A percentile compares a stretch with the other conserved stretches of the same genome.
Evolutionary conservation across 2,797 vertebrate species (phyloP).

Genomic region (Ataeniobius toweri): DNA sequence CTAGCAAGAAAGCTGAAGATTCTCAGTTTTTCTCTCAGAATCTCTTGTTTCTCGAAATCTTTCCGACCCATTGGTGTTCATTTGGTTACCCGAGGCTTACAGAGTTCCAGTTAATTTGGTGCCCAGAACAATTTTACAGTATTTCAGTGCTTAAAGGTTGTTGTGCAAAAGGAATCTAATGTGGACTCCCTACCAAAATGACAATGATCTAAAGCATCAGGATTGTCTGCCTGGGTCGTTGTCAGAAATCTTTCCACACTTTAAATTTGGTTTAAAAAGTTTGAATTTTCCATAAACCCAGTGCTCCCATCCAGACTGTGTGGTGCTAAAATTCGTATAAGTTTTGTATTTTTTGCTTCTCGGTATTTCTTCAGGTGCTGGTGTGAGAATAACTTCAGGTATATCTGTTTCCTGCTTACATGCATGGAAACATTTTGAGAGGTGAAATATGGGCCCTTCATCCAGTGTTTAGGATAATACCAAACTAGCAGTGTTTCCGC

Average conservation of each 20-base stretch:
- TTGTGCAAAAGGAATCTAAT: not conserved
- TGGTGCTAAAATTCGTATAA: not conserved
- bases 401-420: not conserved
- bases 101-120: not conserved
- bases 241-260: too few species aligned
- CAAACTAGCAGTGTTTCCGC: not conserved
- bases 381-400: not conserved
- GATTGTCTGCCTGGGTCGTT: too few species aligned
- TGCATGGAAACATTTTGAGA: not conserved
- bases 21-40: not conserved
- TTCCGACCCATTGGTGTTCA: not conserved
- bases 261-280: too few species aligned
- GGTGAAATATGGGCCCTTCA: not conserved
- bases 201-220: too few species aligned
- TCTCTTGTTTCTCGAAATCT: not conserved
- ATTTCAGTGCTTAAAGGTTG: not conserved
- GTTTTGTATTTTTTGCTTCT: not conserved
- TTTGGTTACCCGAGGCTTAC: not conserved
- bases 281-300: too few species aligned
- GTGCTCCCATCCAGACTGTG: too few species aligned
- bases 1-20: not conserved
- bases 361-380: not conserved
- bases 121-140: not conserved
- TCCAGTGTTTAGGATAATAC: not conserved
- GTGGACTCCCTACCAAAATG: too few species aligned